These are phyloP conservation scores for Lycodopsis pacificus DNA, from an alignment of 2,797 vertebrate species.

Conservation along the genomic window DNA sequence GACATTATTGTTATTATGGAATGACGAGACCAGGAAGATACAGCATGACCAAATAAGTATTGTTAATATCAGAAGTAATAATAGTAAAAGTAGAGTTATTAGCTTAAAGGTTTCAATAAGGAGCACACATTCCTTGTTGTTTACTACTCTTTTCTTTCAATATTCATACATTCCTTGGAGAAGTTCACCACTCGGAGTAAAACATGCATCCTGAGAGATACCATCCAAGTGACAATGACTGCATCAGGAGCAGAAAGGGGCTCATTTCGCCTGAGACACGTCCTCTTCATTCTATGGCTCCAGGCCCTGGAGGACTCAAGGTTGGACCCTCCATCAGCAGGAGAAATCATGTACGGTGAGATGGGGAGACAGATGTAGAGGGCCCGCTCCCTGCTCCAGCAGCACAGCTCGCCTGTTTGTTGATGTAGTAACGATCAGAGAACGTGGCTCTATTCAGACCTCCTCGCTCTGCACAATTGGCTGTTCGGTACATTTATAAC, in stretches of 20 bases:
- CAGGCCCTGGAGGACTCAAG: slow-evolving; percentile 59
- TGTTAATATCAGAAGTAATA: neutral
- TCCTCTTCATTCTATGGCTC: slow-evolving; percentile 27
- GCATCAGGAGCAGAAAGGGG: slow-evolving; percentile 32
- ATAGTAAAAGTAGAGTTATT: neutral
- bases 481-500: slow-evolving; percentile 72
- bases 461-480: slow-evolving; percentile 36
- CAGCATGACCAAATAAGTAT: neutral
- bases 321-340: slow-evolving; percentile 61
- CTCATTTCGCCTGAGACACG: slow-evolving; percentile 58
- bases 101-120: neutral
- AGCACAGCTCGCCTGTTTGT: slow-evolving; percentile 63
- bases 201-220: slow-evolving; percentile 37
- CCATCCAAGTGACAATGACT: slow-evolving; percentile 50
- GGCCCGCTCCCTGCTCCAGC: slow-evolving; percentile 39
- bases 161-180: slow-evolving; percentile 19
- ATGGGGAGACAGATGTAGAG: slow-evolving; percentile 56
- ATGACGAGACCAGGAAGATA: neutral
- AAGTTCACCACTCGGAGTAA: slow-evolving; percentile 17
- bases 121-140: neutral
- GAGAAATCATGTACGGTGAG: slow-evolving; percentile 64
- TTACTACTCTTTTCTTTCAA: neutral
- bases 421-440: slow-evolving; percentile 54
- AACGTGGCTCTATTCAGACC: slow-evolving; percentile 23
- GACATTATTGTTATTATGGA: neutral